These are phyloP conservation scores for Nylanderia fulva DNA, from an alignment of 1,140 invertebrate species.

Conservation along the genomic window DNA sequence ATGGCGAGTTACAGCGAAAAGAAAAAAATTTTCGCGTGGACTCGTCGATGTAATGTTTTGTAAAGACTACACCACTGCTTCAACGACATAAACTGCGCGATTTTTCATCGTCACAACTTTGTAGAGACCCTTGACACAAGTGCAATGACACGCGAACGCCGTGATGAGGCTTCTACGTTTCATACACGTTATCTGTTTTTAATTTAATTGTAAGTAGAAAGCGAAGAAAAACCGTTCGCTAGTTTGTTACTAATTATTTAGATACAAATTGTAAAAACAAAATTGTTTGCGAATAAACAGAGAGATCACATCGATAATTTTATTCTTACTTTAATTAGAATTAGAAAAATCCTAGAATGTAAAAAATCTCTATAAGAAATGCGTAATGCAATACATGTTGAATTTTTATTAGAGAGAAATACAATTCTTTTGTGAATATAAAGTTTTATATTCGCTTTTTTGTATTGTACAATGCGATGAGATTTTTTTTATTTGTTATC, in stretches of 20 bases:
- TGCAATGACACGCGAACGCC: conserved; percentile 55
- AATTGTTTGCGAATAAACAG: neutral
- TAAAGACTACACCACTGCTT: conserved; percentile 50
- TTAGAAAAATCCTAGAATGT: neutral
- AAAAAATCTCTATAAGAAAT: neutral
- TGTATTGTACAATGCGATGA: neutral
- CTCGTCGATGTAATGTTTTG: conserved; percentile 21
- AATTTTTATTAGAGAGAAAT: neutral
- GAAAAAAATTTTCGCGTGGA: neutral
- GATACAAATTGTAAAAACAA: neutral
- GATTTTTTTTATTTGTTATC: conserved; percentile 19
- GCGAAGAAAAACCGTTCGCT: neutral
- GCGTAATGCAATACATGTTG: neutral
- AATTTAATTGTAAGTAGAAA: neutral
- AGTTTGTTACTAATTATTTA: conserved; percentile 5
- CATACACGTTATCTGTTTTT: conserved; percentile 13
- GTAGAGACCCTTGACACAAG: conserved; percentile 36
- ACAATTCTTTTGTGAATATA: neutral
- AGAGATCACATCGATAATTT: neutral
- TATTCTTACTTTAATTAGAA: neutral
- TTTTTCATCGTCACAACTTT: conserved; percentile 30
- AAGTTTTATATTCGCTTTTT: neutral
- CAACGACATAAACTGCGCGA: neutral
- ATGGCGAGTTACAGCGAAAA: neutral
- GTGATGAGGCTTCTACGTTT: conserved; percentile 47